Conservation (phyloP, 2,113 vertebrate genomes). For the Nyctereutes procyonoides region DNA sequence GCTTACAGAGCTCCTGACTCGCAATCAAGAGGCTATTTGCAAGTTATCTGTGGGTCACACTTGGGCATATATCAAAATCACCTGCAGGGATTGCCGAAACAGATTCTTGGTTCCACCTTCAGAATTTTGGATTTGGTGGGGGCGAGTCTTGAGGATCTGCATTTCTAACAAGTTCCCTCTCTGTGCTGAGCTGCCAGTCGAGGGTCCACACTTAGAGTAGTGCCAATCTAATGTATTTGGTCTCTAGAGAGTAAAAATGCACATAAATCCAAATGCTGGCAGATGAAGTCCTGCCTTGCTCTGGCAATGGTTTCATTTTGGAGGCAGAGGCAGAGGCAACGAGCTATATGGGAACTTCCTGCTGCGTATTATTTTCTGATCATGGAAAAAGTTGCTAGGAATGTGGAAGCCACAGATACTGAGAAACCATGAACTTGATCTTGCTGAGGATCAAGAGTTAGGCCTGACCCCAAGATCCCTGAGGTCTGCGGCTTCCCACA, state of each 20-base stretch:
- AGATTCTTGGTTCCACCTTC: neutral
- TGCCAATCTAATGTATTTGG: too few relatives aligned
- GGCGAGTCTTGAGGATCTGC: neutral
- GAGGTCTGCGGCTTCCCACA: neutral
- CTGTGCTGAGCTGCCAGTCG: neutral
- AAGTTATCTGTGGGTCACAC: neutral
- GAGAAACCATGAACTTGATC: neutral
- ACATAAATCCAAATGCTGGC: neutral
- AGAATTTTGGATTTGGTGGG: neutral
- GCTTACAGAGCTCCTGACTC: neutral
- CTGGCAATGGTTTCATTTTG: neutral
- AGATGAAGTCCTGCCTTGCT: neutral
- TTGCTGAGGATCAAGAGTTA: neutral
- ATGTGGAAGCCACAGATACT: neutral
- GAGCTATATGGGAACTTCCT: neutral
- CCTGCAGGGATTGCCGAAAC: neutral
- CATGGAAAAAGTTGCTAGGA: neutral
- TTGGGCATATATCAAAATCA: neutral
- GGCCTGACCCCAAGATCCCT: neutral
- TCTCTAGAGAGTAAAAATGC: neutral
- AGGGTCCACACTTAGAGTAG: neutral
- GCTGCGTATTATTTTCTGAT: rapidly evolving
- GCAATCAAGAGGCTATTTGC: neutral
- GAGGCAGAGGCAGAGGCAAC: neutral
- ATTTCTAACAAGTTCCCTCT: neutral